phyloP scores from a whole-genome alignment of 2,888 invertebrate species.

The Steinernema scapterisci region DNA sequence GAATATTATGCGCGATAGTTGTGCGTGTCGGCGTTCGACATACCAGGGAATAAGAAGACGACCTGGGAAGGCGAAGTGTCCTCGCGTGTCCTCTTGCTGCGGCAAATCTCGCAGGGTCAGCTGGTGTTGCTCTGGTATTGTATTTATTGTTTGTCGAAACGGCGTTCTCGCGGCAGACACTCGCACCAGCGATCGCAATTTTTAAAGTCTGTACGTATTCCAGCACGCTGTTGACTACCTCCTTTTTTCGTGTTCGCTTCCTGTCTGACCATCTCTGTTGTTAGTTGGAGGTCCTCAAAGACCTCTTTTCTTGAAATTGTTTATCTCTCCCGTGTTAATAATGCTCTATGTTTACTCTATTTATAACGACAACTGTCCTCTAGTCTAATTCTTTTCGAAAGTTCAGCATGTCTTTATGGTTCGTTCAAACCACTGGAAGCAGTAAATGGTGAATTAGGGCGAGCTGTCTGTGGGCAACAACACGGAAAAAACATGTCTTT shows the following conservation, averaged over 20 bases:
- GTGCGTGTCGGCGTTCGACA: conserved; percentile 10
- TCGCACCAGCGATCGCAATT: background rate
- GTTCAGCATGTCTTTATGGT: background rate
- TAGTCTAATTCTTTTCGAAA: background rate
- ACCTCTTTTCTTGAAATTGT: conserved; percentile 6
- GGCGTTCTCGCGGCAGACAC: background rate
- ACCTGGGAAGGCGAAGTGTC: conserved; percentile 1
- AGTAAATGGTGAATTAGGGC: background rate
- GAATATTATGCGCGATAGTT: conserved; percentile 21
- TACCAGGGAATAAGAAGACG: background rate
- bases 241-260: background rate
- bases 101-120: conserved; percentile 16
- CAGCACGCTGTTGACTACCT: too few species aligned
- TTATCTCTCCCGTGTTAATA: background rate
- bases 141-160: conserved; percentile 25
- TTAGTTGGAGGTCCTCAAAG: background rate
- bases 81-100: background rate
- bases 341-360: background rate
- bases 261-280: background rate
- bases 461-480: background rate
- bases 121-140: conserved; percentile 17
- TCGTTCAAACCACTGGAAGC: background rate
- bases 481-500: background rate
- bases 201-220: background rate
- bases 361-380: background rate